Evolutionary conservation across 1,140 invertebrate species (phyloP).

Genomic region (Hydropsyche tenuis): DNA sequence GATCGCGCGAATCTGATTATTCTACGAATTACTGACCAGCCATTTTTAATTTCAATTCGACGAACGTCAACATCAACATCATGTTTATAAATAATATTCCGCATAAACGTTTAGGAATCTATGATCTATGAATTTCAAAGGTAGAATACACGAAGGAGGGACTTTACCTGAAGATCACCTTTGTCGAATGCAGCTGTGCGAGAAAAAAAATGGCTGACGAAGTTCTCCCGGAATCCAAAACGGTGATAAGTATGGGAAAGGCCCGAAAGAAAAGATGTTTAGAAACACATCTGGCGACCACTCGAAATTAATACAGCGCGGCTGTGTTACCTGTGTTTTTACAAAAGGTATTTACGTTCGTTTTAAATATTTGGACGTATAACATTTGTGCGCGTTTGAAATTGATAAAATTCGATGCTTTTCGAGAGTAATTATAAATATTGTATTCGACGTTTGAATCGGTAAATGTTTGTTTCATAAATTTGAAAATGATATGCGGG

Average conservation of each 20-base stretch:
- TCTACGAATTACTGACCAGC: no score
- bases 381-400: not conserved
- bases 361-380: not conserved
- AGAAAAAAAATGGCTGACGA: not conserved
- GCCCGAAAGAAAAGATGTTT: not conserved
- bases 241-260: slow-evolving; percentile 7
- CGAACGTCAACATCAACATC: no score
- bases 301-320: not conserved
- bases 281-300: slow-evolving; percentile 17
- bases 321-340: slow-evolving; percentile 5
- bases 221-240: not conserved
- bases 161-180: slow-evolving; percentile 21
- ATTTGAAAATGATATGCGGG: no score
- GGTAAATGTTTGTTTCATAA: no score
- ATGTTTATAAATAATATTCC: no score
- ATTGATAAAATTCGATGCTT: no score
- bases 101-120: no score
- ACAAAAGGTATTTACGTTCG: not conserved
- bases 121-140: no score
- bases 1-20: no score
- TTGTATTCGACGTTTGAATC: no score
- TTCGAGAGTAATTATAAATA: no score
- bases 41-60: no score
- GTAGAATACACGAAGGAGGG: not conserved
- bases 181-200: not conserved